Evolutionary conservation across 2,797 vertebrate species (phyloP), one percentile per base, ranked within the genome.

Genomic region (Adrianichthys oophorus): DNA sequence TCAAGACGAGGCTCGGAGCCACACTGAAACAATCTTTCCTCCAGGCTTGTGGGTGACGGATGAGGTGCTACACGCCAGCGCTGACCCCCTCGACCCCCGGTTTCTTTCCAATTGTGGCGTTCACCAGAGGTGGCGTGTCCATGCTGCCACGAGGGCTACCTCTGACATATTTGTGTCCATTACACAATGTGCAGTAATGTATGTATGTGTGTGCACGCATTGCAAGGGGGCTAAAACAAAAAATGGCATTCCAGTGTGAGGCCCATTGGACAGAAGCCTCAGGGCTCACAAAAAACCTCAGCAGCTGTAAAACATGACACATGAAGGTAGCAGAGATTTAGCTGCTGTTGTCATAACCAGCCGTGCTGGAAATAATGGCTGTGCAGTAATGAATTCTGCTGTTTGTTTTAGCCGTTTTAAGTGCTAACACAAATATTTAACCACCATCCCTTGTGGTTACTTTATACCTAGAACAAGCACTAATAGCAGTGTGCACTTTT

Each of bases 21-120:
- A 88, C 47, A 85, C 78, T 83, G 67, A 86, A 86, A 88, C 89
- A 84, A 78, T 85, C 67, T 71, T 58, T 82, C 68, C 72, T 83
- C 72, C 75, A 57, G 65, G 79, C 65, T 77, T 56, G 77, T 49
- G 74, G 61, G 78, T 87, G 89, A 92, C 82, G 87, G 87, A 92
- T 90, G 88, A 90, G 90, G 89, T 89, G 89, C 84, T 86, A 65
- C 58, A 59, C 72, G 23, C 76, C 69, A 70, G 76, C 82, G 75
- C 45, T 85, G 85, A 90, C 86, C 88, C 72, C 59, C 84, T 84
- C 80, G 37, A 65, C 68, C 76, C 79, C 76, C 78, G 50, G 78
- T 76, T 19, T 85, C 85, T 81, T 78, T 83, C 80, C 84, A 85
- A 76, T 68, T 82, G 78, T 72, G 83, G 80, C 82, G 76, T 67